phyloP scores from a whole-genome alignment of 2,113 vertebrate species.

The Platysternon megacephalum region DNA sequence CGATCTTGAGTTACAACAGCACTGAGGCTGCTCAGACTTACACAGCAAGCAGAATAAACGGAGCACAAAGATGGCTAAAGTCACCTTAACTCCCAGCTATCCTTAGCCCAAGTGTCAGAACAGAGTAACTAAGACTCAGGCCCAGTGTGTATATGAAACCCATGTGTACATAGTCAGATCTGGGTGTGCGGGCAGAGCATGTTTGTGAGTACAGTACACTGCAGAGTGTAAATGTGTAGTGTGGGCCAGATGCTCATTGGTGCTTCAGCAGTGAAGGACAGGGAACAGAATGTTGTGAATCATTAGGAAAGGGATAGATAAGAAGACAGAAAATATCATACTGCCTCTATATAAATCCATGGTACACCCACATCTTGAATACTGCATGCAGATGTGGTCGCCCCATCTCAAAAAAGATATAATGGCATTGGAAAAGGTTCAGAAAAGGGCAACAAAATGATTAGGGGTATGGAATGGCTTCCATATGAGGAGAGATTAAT shows the following conservation, averaged over 20 bases:
- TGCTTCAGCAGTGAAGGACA: slow-evolving; percentile 28
- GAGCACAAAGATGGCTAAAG: background rate
- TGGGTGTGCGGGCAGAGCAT: background rate
- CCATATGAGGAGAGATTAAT: no score
- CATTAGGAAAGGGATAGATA: no score
- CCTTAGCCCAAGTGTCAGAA: background rate
- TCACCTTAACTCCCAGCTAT: background rate
- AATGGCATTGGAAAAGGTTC: no score
- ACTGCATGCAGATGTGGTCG: no score
- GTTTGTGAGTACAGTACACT: background rate
- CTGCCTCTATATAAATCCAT: no score
- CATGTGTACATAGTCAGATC: background rate
- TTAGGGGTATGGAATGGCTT: no score
- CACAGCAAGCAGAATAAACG: background rate
- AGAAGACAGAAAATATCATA: no score
- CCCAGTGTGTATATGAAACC: background rate
- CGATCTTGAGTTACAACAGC: background rate
- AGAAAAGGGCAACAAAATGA: no score
- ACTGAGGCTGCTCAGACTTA: fast-evolving
- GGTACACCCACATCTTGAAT: no score
- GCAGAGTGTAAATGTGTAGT: background rate
- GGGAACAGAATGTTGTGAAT: background rate
- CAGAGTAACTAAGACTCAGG: background rate
- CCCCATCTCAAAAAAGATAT: no score
- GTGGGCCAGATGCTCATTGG: background rate